Evolutionary conservation across 2,113 vertebrate species (phyloP), one percentile per base, ranked within the genome.

Genomic region (Cygnus buccinator): DNA sequence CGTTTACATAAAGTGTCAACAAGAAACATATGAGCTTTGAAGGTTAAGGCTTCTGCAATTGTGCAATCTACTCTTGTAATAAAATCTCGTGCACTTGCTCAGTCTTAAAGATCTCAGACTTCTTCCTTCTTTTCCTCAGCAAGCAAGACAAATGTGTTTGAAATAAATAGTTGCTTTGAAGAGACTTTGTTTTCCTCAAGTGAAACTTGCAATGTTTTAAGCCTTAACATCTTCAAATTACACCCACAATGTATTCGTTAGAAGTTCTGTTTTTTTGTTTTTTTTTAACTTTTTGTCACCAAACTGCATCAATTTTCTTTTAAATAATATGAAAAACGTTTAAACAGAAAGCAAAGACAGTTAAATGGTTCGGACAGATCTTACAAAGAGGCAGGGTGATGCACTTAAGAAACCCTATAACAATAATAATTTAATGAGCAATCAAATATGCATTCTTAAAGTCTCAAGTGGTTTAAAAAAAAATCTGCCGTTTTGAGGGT

Each of bases 341-440:
- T 89, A 63, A 94, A 68, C 26, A 84, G 70, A 37, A 89, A 89
- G 68, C 70, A 67, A 39, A 89, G 57, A 35, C 25, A 58, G 12
- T 66, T 66, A 75, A 86, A 62, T 41, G 41, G 15, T 91, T 90
- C 54, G 63, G 25, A 25, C 63, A 76, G 78, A 59, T 52, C 35
- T 55, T 55, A 22, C 3, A 1, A 59, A 71, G 33, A 90, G 48
- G 33, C 84, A 68, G 35, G 2, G 2, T 50, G 92, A 71, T 52
- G 74, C 29, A 8, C 85, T 94, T 89, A 92, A 74, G 94, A 82
- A 90, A 63, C 70, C 37, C 31, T 71, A 3, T 52, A 63, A 79
- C 79, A 95, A 77, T 89, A 58, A 89, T 95, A 66, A 72, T 55
- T 83, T 94, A 97, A 96, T 97, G 87, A 95, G 76, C 89, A 88